Conservation (phyloP, 2,113 vertebrate species). For the Narcine bancroftii region DNA sequence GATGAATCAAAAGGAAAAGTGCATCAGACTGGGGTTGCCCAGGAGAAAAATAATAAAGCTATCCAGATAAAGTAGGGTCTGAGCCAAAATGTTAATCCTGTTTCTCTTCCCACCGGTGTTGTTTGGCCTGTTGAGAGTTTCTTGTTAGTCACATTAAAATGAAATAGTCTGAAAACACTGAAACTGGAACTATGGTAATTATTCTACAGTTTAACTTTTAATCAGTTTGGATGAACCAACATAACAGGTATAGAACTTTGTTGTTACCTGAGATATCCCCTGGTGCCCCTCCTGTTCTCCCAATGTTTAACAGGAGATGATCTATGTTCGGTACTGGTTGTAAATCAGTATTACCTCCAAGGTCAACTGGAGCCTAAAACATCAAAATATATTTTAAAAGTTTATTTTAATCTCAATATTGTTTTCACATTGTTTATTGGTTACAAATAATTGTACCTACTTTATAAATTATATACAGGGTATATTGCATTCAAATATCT, state of each 20-base stretch:
- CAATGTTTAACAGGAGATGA: conserved; percentile 94
- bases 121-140: no score
- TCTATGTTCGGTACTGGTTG: conserved; percentile 92
- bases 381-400: background rate
- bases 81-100: no score
- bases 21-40: no score
- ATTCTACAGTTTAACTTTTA: background rate
- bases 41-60: no score
- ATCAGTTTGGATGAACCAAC: background rate
- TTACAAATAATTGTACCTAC: background rate
- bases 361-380: conserved; percentile 82
- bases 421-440: background rate
- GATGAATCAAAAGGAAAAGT: no score
- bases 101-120: no score
- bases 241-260: background rate
- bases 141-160: background rate
- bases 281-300: conserved; percentile 66
- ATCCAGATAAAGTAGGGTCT: no score
- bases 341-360: conserved; percentile 61
- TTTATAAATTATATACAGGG: background rate
- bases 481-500: background rate
- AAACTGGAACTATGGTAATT: background rate
- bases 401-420: background rate
- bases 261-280: conserved; percentile 85
- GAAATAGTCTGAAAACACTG: conserved; percentile 37